These are phyloP conservation scores for Clivina fossor DNA, from an alignment of 2,888 invertebrate genomes.

Conservation along the genomic window DNA sequence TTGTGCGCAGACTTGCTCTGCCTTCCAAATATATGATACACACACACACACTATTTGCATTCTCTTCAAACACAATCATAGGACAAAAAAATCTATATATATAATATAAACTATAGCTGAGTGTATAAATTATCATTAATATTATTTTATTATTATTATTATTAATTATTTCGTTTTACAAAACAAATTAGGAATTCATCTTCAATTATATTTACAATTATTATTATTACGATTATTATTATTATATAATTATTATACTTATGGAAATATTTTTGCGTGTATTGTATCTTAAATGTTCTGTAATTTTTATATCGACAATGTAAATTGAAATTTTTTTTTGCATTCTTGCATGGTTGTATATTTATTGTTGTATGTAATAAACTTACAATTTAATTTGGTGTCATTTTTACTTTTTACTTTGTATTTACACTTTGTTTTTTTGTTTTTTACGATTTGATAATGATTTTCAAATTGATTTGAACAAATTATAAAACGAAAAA, in stretches of 20 bases:
- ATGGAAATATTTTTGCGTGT: constrained; percentile 25
- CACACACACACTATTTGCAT: neutral
- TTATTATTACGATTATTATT: constrained; percentile 15
- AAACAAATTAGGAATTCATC: constrained; percentile 6
- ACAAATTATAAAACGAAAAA: neutral
- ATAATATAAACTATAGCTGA: too few relatives aligned
- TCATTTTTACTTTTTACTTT: neutral
- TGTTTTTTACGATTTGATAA: neutral
- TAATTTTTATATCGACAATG: constrained; percentile 31
- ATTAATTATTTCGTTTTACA: constrained; percentile 8
- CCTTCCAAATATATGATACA: constrained; percentile 16
- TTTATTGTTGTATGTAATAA: constrained; percentile 35
- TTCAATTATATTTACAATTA: constrained; percentile 12
- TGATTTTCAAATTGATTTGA: neutral
- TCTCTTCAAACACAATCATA: constrained; percentile 7
- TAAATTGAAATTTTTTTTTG: constrained; percentile 24
- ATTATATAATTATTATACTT: constrained; percentile 18
- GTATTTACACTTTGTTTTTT: neutral
- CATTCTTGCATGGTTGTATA: constrained; percentile 33
- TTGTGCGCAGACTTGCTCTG: constrained; percentile 22
- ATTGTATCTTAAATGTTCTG: constrained; percentile 18
- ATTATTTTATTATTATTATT: constrained; percentile 1
- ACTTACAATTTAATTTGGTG: constrained; percentile 30
- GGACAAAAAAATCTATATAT: too few relatives aligned
- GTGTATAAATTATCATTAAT: constrained; percentile 14